These are phyloP conservation scores for Chroicocephalus ridibundus DNA, from an alignment of 2,113 vertebrate species.

Conservation along the genomic window DNA sequence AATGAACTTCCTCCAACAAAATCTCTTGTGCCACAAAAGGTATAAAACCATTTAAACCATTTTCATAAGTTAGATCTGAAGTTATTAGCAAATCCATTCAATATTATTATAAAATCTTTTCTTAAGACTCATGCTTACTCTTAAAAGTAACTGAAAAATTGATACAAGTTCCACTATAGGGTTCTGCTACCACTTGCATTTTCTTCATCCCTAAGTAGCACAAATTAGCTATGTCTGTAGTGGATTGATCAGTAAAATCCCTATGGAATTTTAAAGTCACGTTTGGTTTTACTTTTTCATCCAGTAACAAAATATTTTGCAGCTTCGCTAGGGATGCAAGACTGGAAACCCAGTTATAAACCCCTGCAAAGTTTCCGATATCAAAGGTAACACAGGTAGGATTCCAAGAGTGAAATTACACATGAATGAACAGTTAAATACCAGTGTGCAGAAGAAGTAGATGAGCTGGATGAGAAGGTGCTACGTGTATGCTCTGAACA, in stretches of 20 bases:
- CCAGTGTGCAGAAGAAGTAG: background rate
- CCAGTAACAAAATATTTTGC: background rate
- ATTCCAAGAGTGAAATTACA: background rate
- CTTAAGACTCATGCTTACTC: background rate
- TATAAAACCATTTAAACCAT: background rate
- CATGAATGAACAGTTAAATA: background rate
- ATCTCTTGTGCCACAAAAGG: background rate
- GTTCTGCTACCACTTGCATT: background rate
- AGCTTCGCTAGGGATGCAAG: background rate
- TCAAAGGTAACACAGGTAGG: background rate
- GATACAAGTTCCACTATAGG: background rate
- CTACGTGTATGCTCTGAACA: fast-evolving
- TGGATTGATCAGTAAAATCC: background rate
- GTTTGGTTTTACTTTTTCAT: background rate
- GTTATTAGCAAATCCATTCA: background rate
- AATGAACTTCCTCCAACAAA: background rate
- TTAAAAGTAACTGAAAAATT: background rate
- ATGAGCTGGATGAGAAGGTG: background rate
- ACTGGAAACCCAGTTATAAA: background rate
- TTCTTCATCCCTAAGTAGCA: background rate
- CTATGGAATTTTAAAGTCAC: fast-evolving
- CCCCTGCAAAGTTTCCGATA: background rate
- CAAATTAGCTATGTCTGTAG: background rate
- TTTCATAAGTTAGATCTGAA: background rate
- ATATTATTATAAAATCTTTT: background rate